Evolutionary conservation across 2,888 invertebrate genomes (phyloP).

Genomic region (Amphipoea oculea): DNA sequence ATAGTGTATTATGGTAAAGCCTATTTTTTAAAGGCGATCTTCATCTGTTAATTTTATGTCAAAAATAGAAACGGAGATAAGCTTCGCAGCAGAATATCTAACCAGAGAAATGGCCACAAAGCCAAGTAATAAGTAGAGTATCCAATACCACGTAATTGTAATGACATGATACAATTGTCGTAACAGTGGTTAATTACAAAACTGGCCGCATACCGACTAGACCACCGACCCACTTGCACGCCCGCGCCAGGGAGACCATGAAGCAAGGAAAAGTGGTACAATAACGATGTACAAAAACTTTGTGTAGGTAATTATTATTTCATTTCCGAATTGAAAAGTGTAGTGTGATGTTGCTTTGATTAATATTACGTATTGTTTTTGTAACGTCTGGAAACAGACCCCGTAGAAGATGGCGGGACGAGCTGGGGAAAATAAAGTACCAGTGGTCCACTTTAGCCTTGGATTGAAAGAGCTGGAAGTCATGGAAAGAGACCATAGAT

Average conservation of each 20-base stretch:
- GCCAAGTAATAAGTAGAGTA: slow-evolving; percentile 31
- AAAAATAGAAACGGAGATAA: background rate
- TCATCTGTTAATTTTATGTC: background rate
- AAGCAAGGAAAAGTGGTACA: slow-evolving; percentile 67
- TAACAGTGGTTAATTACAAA: slow-evolving; percentile 76
- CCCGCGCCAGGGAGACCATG: slow-evolving; percentile 68
- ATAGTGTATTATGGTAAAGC: too few relatives aligned
- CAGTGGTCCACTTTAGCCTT: background rate
- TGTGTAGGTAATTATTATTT: background rate
- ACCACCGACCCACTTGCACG: slow-evolving; percentile 72
- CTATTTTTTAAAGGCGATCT: background rate
- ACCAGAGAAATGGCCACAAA: slow-evolving; percentile 24
- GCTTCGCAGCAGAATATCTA: too few relatives aligned
- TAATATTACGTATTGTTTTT: background rate
- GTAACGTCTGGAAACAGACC: background rate
- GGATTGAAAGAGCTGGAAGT: background rate
- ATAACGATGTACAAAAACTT: background rate
- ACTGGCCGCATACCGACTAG: slow-evolving; percentile 77
- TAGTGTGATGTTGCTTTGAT: background rate
- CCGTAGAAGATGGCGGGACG: background rate
- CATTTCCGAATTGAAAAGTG: background rate
- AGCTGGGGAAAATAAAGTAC: background rate
- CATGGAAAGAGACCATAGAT: background rate
- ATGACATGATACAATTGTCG: slow-evolving; percentile 67
- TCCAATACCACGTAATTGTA: slow-evolving; percentile 54